A percentile compares a stretch with the other conserved stretches of the same genome.
phyloP scores from a whole-genome alignment of 2,888 invertebrate genomes.

The Pachycephus smyrnensis region DNA sequence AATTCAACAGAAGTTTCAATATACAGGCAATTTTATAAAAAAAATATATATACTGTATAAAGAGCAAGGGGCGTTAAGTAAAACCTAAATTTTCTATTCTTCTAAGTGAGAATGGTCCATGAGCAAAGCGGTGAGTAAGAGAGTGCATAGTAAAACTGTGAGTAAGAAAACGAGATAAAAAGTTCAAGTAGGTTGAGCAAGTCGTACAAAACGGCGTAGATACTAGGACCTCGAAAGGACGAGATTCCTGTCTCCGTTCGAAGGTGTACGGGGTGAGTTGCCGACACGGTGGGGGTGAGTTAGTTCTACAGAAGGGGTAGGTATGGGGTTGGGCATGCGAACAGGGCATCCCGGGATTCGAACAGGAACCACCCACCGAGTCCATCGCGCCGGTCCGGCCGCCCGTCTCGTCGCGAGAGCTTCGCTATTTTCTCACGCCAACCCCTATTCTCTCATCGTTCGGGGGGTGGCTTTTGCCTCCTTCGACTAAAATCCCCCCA shows the following conservation, averaged over 20 bases:
- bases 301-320: slow-evolving; percentile 38
- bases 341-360: slow-evolving; percentile 70
- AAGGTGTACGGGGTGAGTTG: slow-evolving; percentile 30
- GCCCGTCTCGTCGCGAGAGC: slow-evolving; percentile 52
- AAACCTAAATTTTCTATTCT: background rate
- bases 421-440: slow-evolving; percentile 54
- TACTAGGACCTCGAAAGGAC: slow-evolving; percentile 42
- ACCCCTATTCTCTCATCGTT: background rate
- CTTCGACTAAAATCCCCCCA: background rate
- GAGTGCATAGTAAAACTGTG: background rate
- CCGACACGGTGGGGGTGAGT: slow-evolving; percentile 28
- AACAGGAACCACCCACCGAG: slow-evolving; percentile 68
- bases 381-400: slow-evolving; percentile 67
- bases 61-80: background rate
- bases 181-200: slow-evolving; percentile 42
- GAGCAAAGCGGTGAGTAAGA: background rate
- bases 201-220: slow-evolving; percentile 39
- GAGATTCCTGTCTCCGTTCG: slow-evolving; percentile 24
- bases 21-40: background rate
- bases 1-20: background rate
- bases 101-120: background rate
- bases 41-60: background rate
- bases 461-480: background rate
- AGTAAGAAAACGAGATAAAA: background rate
- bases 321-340: slow-evolving; percentile 68